Evolutionary conservation across 1,140 invertebrate species (phyloP).

Genomic region (Gonioctena quinquepunctata): DNA sequence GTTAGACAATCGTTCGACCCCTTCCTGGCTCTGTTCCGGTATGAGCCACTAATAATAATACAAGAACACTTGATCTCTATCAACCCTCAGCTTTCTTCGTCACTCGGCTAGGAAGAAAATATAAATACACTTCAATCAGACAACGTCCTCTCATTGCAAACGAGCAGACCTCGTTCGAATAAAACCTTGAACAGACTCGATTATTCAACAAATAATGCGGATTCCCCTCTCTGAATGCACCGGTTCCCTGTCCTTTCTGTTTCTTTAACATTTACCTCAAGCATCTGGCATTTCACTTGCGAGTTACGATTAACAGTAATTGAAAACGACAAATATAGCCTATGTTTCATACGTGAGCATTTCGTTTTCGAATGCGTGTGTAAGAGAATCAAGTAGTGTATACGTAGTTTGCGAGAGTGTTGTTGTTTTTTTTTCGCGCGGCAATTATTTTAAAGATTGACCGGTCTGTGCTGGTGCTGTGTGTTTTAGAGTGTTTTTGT

Average conservation of each 20-base stretch:
- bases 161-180: not conserved
- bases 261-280: slow-evolving; percentile 9
- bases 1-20: too few relatives aligned
- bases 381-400: not conserved
- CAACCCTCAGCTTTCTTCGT: too few relatives aligned
- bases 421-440: too few relatives aligned
- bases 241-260: slow-evolving; percentile 7
- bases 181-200: not conserved
- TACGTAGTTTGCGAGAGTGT: not conserved
- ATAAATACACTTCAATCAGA: too few relatives aligned
- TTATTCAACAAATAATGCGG: slow-evolving; percentile 4
- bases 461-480: not conserved
- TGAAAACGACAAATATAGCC: not conserved
- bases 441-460: not conserved
- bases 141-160: too few relatives aligned
- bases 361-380: not conserved
- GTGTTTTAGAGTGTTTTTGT: not conserved
- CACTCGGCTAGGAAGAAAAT: too few relatives aligned
- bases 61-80: too few relatives aligned
- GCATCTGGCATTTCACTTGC: not conserved
- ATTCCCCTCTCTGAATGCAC: slow-evolving; percentile 4
- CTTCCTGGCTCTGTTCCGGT: too few relatives aligned
- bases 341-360: not conserved
- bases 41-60: too few relatives aligned
- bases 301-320: not conserved